Evolutionary conservation across 2,797 vertebrate genomes (phyloP), one percentile per base, ranked within the genome.

Genomic region (Poecile montanus): DNA sequence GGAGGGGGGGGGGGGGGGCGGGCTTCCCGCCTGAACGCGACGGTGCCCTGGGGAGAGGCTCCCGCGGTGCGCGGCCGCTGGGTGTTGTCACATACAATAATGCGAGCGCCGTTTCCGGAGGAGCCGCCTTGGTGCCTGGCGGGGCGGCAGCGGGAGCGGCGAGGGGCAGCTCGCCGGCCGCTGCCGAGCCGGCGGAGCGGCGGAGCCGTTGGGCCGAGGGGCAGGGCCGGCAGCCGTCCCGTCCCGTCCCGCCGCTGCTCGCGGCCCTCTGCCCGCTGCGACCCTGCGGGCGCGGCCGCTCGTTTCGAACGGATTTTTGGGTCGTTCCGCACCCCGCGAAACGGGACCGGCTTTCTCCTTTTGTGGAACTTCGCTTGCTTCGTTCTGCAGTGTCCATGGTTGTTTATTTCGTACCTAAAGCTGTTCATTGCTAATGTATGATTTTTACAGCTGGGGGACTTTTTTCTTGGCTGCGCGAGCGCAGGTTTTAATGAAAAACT

Each of bases 401-500:
- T 58, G 42, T 26, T 65, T 40, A 5, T 57, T 57, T 60, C 8
- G 3, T 15, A 7, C 5, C 42, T 68, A 42, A 32, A 53, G 38
- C 7, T 3, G 26, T 8, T 57, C 1, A 0, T 13, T 13, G 21
- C 5, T 61, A 2, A 4, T 7, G 22, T 23, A 10, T 9, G 7
- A 2, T 15, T 48, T 42, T 76, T 47, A 53, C 1, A 10, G 1
- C 2, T 14, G 4, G 10, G 9, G 18, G 3, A 1, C 5, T n/a
- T 21, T 57, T 73, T 85, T 34, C 4, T 18, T 57, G 32, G 5
- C 16, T 86, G 19, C 4, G n/a, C 18, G 58, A 54, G 36, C 38
- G 15, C 4, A 11, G 23, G 32, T 18, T 65, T 34, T 68, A 67
- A 2, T 50, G 61, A 61, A 53, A 57, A 61, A 18, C 0, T 25